Base-by-base conservation (phyloP, 2,797 vertebrate genomes). In the Allobates femoralis region DNA sequence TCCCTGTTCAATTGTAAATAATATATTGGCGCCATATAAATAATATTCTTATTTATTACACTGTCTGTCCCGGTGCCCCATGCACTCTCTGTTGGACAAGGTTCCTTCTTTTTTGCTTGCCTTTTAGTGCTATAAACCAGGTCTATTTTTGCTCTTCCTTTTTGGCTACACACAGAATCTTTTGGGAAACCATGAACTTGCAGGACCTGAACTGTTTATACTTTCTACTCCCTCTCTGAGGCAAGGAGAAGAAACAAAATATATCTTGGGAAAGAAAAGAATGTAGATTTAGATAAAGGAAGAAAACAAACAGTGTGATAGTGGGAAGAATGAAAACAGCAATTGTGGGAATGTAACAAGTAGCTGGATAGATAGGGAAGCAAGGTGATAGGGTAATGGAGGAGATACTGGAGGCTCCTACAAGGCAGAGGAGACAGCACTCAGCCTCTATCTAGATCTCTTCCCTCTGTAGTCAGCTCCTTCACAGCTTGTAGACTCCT, bases 71-170 rank as follows among this genome's bases (percentile, higher is more conserved):
- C 5, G 41, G 11, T 46, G 6, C 41, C 11, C 41, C 41, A 46
- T 46, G 5, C 41, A 46, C 41, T 46, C 11, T 46, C 11, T n/a
- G 23, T 3, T 15, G n/a, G 1, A 26, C 15, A 46, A n/a, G n/a
- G 23, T 50, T 50, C 21, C 7, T 41, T 69, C 67, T 37, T 12
- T 60, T 21, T 19, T 21, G 66, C 7, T 37, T 21, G 37, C 1
- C 8, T 73, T 32, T 73, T n/a, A n/a, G 69, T 18, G 37, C 14
- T 51, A 50, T 11, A 64, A 80, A 4, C 21, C 34, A 6, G 46
- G 28, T 41, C 30, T 82, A 73, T 82, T 82, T 82, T 56, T 56
- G 66, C 12, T 62, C 37, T 66, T 80, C 79, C 79, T 80, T 74
- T 74, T 50, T 14, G 41, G 69, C 23, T 23, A 34, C 62, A 34